phyloP scores from a whole-genome alignment of 1,140 invertebrate genomes.

The Melitaea cinxia region DNA sequence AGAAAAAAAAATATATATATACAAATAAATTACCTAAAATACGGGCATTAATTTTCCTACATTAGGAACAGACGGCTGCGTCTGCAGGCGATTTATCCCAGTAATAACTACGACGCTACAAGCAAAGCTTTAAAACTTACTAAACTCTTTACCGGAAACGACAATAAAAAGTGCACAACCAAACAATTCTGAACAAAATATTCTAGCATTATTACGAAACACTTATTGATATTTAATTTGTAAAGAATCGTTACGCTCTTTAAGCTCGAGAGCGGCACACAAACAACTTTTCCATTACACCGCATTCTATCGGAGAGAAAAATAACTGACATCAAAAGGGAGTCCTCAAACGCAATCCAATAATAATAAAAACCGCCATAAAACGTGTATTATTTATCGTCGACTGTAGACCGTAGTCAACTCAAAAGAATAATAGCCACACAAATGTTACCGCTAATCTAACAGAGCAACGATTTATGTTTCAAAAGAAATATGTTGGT shows the following conservation, averaged over 20 bases:
- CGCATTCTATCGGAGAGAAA: constrained; percentile 49
- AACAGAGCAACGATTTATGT: constrained; percentile 33
- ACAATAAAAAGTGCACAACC: too few relatives aligned
- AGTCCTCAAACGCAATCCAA: constrained; percentile 42
- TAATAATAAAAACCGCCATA: constrained; percentile 41
- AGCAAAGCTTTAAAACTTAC: too few relatives aligned
- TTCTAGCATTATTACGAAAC: too few relatives aligned
- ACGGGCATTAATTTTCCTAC: too few relatives aligned
- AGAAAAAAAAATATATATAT: too few relatives aligned
- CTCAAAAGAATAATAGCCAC: constrained; percentile 54
- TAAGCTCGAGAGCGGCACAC: not conserved
- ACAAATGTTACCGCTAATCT: constrained; percentile 52
- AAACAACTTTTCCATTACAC: constrained; percentile 46
- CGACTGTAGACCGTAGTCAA: constrained; percentile 51
- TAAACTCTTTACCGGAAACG: too few relatives aligned
- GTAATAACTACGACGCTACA: too few relatives aligned
- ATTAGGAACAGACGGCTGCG: too few relatives aligned
- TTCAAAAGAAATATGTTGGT: constrained; percentile 7
- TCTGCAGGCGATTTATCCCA: too few relatives aligned
- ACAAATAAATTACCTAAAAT: too few relatives aligned
- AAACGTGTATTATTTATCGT: constrained; percentile 47
- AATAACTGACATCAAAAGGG: constrained; percentile 53
- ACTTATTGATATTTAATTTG: not conserved
- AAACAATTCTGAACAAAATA: too few relatives aligned
- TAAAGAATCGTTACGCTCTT: not conserved